Percentiles rank a stretch among this genome's conserved stretches.
Evolutionary conservation across 2,797 vertebrate genomes (phyloP).

Genomic region (Acridotheres tristis): DNA sequence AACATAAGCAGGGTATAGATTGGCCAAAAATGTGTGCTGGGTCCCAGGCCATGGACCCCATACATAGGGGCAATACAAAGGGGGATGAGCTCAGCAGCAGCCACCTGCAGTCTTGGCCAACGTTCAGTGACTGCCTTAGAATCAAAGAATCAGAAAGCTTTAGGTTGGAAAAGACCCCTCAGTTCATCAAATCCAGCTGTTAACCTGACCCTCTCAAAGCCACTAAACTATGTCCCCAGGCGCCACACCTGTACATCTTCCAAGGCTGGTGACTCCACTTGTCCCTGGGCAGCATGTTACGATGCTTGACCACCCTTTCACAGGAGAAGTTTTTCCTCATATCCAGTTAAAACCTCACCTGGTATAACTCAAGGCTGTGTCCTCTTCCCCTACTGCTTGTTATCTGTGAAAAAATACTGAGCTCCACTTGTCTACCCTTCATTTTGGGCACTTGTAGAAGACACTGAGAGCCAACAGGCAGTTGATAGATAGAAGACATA

Average conservation of each 20-base stretch:
- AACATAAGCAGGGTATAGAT: neutral
- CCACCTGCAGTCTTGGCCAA: neutral
- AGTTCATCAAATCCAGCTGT: neutral
- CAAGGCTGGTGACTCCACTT: neutral
- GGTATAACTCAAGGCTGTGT: neutral
- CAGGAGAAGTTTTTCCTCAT: neutral
- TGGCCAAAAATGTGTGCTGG: fast-evolving
- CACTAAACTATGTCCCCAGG: neutral
- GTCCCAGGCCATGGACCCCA: fast-evolving
- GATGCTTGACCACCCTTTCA: neutral
- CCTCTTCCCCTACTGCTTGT: neutral
- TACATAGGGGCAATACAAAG: fast-evolving
- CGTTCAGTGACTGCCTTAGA: neutral
- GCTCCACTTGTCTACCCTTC: neutral
- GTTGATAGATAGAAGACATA: neutral
- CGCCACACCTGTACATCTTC: neutral
- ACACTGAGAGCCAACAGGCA: neutral
- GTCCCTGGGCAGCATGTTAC: neutral
- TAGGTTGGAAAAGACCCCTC: neutral
- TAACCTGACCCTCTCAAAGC: neutral
- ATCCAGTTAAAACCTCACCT: neutral
- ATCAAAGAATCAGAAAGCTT: neutral
- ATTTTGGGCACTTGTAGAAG: neutral
- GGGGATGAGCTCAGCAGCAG: neutral
- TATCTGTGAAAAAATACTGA: neutral